Evolutionary conservation across 2,797 vertebrate species (phyloP).

Genomic region (Masticophis lateralis): DNA sequence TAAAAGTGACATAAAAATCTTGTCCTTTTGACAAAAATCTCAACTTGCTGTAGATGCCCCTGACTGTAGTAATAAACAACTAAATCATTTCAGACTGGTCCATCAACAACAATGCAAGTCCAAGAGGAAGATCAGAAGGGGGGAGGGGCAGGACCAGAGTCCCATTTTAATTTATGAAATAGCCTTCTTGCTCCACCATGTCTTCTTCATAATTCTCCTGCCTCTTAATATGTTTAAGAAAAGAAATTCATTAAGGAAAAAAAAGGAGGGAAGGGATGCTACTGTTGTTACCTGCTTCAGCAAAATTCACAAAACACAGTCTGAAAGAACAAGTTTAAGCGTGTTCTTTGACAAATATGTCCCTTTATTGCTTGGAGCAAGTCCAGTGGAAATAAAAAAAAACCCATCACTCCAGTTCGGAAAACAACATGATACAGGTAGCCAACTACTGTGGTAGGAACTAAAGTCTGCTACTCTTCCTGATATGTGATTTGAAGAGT

Average conservation of each 20-base stretch:
- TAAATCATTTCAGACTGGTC: not conserved
- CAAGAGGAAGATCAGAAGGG: not conserved
- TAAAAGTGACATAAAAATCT: not conserved
- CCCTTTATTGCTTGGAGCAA: constrained; percentile 78
- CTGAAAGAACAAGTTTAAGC: constrained; percentile 78
- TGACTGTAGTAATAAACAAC: not conserved
- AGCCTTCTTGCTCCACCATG: not conserved
- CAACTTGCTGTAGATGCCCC: not conserved
- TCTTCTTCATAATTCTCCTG: not conserved
- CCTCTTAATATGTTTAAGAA: not conserved
- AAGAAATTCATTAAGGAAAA: not conserved
- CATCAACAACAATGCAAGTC: not conserved
- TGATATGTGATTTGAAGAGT: constrained; percentile 35
- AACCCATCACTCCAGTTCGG: constrained; percentile 74
- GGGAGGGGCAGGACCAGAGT: not conserved
- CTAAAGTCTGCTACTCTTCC: constrained; percentile 2
- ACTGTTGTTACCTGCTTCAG: constrained; percentile 75
- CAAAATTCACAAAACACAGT: constrained; percentile 75
- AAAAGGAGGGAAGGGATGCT: not conserved
- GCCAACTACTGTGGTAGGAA: constrained; percentile 22
- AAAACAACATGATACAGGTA: constrained; percentile 76
- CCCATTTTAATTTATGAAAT: not conserved
- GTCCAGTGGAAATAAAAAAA: constrained; percentile 78
- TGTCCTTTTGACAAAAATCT: not conserved
- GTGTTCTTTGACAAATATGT: constrained; percentile 79